These are phyloP conservation scores for Paracanthobrama guichenoti DNA, from an alignment of 2,113 vertebrate genomes.

Conservation along the genomic window DNA sequence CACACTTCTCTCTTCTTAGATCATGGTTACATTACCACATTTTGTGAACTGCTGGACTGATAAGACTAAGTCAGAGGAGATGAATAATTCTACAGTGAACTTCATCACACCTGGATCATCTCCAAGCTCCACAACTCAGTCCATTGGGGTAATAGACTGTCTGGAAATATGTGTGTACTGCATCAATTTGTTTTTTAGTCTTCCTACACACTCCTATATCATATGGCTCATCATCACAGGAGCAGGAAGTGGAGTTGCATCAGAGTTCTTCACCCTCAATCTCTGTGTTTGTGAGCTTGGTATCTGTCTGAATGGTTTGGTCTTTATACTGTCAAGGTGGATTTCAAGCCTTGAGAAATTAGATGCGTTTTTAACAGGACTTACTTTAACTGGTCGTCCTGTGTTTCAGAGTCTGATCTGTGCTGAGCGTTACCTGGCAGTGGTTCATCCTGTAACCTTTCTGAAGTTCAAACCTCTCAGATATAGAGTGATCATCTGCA, in stretches of 20 bases:
- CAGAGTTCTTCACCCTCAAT: constrained; percentile 4
- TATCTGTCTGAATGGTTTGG: background rate
- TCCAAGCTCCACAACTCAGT: background rate
- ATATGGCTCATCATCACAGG: background rate
- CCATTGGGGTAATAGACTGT: background rate
- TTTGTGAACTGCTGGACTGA: background rate
- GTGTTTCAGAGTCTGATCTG: background rate
- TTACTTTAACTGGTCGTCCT: background rate
- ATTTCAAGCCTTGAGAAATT: too few species aligned
- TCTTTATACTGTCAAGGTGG: background rate
- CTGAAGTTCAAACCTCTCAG: too few species aligned
- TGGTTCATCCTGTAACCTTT: too few species aligned
- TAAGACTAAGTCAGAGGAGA: too few species aligned
- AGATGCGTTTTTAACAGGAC: background rate
- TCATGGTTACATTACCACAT: background rate
- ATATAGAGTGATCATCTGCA: too few species aligned
- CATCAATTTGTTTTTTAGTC: too few species aligned
- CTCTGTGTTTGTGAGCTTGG: background rate
- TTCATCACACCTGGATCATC: background rate
- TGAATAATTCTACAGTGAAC: too few species aligned
- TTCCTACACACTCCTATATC: too few species aligned
- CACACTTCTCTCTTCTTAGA: background rate
- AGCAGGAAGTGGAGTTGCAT: background rate
- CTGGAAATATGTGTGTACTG: too few species aligned
- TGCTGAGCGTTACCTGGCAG: too few species aligned